These are phyloP conservation scores for Orientallactaga sibirica DNA, from an alignment of 2,797 vertebrate species.

Conservation along the genomic window DNA sequence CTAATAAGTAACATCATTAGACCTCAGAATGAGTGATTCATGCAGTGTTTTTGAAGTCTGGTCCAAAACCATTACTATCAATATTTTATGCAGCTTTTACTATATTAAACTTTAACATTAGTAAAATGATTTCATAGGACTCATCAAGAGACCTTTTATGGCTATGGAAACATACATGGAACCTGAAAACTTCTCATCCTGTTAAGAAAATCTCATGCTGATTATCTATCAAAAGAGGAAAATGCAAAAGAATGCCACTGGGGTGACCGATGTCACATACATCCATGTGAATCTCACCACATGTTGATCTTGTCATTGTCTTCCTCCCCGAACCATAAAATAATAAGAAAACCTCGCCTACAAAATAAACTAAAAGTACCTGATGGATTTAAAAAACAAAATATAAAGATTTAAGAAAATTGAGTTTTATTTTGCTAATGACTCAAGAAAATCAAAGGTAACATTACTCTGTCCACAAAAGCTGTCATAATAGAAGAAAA, in stretches of 20 bases:
- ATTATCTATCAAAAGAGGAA: not conserved
- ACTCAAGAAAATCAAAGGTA: not conserved
- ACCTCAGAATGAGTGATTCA: not conserved
- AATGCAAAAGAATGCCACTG: not conserved
- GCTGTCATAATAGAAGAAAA: no score
- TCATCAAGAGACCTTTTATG: not conserved
- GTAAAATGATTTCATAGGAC: not conserved
- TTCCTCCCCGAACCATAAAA: not conserved
- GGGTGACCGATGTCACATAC: not conserved
- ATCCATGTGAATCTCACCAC: not conserved
- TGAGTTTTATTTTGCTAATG: not conserved
- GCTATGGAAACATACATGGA: not conserved
- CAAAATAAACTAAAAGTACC: not conserved
- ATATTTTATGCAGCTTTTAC: not conserved
- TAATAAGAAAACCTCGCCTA: not conserved
- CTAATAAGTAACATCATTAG: conserved; percentile 17
- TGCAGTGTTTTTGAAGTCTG: not conserved
- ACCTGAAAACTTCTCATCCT: not conserved
- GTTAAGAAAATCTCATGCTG: not conserved
- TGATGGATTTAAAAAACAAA: not conserved
- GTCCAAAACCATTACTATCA: not conserved
- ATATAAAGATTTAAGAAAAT: not conserved
- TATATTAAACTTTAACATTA: not conserved
- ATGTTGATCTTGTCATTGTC: not conserved
- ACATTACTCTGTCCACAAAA: no score